Evolutionary conservation across 1,140 invertebrate species (phyloP), one percentile per base, ranked within the genome.

Genomic region (Papilio aristodemus): DNA sequence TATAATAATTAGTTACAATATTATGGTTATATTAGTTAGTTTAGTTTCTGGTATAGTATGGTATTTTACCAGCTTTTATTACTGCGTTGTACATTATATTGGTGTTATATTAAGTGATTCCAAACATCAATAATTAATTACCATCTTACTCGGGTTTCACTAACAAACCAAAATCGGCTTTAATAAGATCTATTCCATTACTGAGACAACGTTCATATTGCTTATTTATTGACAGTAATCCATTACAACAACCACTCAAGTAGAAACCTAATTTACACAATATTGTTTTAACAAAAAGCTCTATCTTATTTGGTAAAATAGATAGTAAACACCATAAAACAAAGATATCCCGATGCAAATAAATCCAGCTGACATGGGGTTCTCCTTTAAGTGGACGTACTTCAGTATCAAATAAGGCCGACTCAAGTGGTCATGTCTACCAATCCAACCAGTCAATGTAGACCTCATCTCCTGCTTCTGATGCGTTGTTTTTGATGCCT

Each of bases 191-290:
- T 73, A 73, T 71, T 41, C 80, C 78, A 77, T 78, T 73, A 78
- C 75, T 78, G 77, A 78, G 70, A 75, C 79, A 79, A 82, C 75
- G 69, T 73, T 76, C 75, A 84, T 82, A 73, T 76, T 79, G 75
- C 78, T 84, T 82, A 84, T 84, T 84, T 84, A 84, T 84, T 82
- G 78, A 82, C 72, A 75, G 73, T 82, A 79, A 84, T 84, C 80
- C 73, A 79, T 84, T 81, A 79, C 71, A 62, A 69, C 59, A 67
- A 78, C 80, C 78, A 77, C 19, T 7, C 11, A 14, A 22, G 17
- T 19, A 58, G 75, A 77, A 14, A 74, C 67, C 69, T 72, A 17
- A 39, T 59, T 41, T 22, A 17, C 62, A 38, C 41, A 54, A 69
- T 54, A 54, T 46, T 43, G 67, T 39, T 60, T n/a, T 54, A 70